phyloP scores from a whole-genome alignment of 2,888 invertebrate species.

The Epirrhoe alternata region DNA sequence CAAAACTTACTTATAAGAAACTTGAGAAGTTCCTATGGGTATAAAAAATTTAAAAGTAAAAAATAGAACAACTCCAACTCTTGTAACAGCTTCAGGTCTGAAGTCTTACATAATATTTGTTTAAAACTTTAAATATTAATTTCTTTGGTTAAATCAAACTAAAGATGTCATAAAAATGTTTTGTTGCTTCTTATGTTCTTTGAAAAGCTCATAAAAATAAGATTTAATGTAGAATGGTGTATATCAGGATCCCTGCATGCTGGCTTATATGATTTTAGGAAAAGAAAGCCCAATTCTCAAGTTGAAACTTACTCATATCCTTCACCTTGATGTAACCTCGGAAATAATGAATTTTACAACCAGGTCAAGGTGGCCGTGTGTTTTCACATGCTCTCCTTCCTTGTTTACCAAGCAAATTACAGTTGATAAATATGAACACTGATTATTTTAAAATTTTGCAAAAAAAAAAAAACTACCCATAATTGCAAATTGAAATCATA shows the following conservation, averaged over 20 bases:
- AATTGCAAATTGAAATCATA: no score
- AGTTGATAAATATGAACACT: neutral
- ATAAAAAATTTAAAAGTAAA: neutral
- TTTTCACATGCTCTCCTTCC: slow-evolving; percentile 30
- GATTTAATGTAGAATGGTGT: no score
- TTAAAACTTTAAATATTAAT: no score
- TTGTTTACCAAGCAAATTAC: slow-evolving; percentile 12
- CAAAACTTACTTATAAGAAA: neutral
- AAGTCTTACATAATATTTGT: no score
- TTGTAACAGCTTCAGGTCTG: neutral
- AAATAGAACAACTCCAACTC: neutral
- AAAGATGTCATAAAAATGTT: no score
- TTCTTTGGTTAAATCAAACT: no score
- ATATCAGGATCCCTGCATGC: no score
- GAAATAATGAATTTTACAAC: slow-evolving; percentile 31
- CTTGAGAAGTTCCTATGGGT: neutral
- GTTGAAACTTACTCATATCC: slow-evolving; percentile 14
- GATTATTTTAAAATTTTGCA: neutral
- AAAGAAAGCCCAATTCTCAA: neutral
- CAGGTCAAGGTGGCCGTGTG: slow-evolving; percentile 38
- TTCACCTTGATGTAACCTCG: slow-evolving; percentile 35
- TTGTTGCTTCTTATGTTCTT: no score
- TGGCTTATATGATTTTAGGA: neutral
- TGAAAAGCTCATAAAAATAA: no score
- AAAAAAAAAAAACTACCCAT: no score